Evolutionary conservation across 2,113 vertebrate species (phyloP), one percentile per base, ranked within the genome.

Genomic region (Oceanodroma tethys): DNA sequence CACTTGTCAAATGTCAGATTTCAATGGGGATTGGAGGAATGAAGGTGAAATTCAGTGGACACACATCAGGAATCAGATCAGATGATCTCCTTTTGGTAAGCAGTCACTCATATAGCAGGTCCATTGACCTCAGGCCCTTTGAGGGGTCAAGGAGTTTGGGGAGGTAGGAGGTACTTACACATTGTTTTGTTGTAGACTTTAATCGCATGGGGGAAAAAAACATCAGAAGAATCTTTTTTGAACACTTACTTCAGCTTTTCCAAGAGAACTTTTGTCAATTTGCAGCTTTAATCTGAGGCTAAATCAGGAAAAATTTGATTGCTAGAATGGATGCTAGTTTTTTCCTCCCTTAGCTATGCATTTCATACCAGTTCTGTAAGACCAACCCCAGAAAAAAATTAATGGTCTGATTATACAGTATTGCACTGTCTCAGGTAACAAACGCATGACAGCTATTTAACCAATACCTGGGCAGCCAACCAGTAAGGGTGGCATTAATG

Each of bases 401-500:
- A 96, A 97, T 97, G 90, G 48, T 38, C 52, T 96, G 81, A 92
- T 96, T 95, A 94, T 88, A 84, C 50, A 90, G 48, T n/a, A 90
- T 55, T 92, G 76, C 72, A 89, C 66, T 81, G 73, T 96, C 95
- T 95, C 86, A 56, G 90, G 94, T 92, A 98, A 79, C 93, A 97
- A 97, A 97, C 11, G 8, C 81, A 83, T 96, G 93, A 94, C 95
- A 97, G 74, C 71, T 63, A 81, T 89, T 97, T 98, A 98, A 92
- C 97, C 97, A 97, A 63, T 82, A 84, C 74, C 90, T 72, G 65
- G 91, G 94, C 93, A 98, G 90, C 95, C 94, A 98, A 86, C 91
- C 76, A 1, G 81, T 94, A 97, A 98, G 91, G 94, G 94, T 93
- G 93, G 96, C 92, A 97, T 96, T 98, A 97, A 98, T 94, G 97